phyloP scores from a whole-genome alignment of 2,113 vertebrate genomes.

The Hypanus sabinus region DNA sequence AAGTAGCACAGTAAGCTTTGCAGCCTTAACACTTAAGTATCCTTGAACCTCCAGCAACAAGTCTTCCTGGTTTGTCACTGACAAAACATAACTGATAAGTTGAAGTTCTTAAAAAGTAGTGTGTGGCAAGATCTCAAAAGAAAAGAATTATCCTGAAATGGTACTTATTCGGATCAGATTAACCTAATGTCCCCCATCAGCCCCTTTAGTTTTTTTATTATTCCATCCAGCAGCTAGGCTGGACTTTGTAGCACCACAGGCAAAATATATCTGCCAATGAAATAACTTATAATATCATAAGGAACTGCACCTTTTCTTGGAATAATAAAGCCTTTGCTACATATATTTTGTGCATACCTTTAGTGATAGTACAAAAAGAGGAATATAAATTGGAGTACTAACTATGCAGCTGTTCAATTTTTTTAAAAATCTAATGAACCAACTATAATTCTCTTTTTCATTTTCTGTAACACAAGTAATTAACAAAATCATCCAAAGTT shows the following conservation, averaged over 20 bases:
- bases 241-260: neutral
- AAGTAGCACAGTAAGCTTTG: neutral
- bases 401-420: neutral
- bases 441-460: slow-evolving; percentile 5
- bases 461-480: neutral
- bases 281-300: neutral
- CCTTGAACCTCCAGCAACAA: neutral
- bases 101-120: neutral
- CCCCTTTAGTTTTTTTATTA: neutral
- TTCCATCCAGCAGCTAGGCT: neutral
- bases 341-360: neutral
- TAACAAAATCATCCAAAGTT: neutral
- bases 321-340: neutral
- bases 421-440: neutral
- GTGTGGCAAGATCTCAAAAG: neutral
- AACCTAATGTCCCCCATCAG: neutral
- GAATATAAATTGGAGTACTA: slow-evolving; percentile 16
- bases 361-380: neutral
- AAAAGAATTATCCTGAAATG: neutral
- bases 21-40: neutral
- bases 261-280: neutral
- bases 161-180: neutral
- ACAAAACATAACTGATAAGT: neutral
- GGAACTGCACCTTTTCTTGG: neutral
- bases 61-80: neutral